A percentile compares a stretch with the other conserved stretches of the same genome.
Evolutionary conservation across 1,140 invertebrate species (phyloP).

Genomic region (Leptopilina boulardi): DNA sequence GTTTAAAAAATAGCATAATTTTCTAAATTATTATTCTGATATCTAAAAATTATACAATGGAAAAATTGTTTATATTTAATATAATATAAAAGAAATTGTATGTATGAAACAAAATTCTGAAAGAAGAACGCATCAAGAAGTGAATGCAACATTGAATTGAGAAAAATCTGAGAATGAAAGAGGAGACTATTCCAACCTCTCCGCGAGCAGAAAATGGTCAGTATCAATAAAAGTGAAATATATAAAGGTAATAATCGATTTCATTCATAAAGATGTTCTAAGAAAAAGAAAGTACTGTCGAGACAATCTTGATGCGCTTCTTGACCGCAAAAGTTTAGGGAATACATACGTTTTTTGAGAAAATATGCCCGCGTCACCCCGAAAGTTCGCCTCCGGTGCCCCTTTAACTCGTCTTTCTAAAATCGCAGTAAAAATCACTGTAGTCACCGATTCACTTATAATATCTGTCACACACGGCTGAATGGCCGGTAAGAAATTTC

Average conservation of each 20-base stretch:
- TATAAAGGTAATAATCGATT: neutral
- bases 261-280: neutral
- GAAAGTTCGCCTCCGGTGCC: conserved; percentile 41
- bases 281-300: neutral
- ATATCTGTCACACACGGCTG: neutral
- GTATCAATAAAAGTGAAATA: neutral
- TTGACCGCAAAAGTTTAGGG: neutral
- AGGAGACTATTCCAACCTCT: conserved; percentile 15
- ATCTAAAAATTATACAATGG: neutral
- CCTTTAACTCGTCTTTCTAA: conserved; percentile 43
- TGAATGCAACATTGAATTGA: neutral
- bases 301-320: neutral
- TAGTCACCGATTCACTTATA: conserved; percentile 22
- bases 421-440: conserved; percentile 45
- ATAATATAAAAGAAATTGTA: neutral
- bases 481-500: conserved; percentile 37
- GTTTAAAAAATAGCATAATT: too few relatives aligned
- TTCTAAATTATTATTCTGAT: too few relatives aligned
- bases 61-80: neutral
- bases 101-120: neutral
- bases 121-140: conserved; percentile 3
- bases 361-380: conserved; percentile 54
- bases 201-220: neutral
- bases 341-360: conserved; percentile 51
- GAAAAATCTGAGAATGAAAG: conserved; percentile 5